Base-by-base conservation (phyloP, 2,797 vertebrate genomes). In the Alosa sapidissima region DNA sequence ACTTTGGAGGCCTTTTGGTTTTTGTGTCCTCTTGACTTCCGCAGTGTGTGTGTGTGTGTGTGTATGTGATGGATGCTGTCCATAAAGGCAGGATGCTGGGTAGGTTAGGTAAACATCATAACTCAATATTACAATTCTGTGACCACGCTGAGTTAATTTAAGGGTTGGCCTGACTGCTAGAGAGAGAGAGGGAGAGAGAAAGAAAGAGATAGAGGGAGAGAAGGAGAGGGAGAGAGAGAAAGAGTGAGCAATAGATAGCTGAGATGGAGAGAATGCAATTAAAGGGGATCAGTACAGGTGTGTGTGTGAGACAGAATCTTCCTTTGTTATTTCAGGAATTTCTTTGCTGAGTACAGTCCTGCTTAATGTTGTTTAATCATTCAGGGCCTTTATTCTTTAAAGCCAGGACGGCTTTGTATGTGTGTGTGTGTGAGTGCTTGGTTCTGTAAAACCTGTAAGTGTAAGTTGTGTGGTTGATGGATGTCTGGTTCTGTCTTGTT, bases 101-200 rank as follows among this genome's bases (percentile, higher is more conserved):
- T 88, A 84, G 87, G 1, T 84, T 90, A 90, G 91, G 89, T 91
- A 92, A 94, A 92, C 92, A 86, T 85, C 86, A 89, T 93, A 92
- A 89, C 88, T 85, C 85, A 85, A 86, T 62, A 89, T 87, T 90
- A 86, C 72, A 84, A 78, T 82, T 68, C 89, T 90, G 65, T 21
- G 89, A 89, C 84, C 85, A 89, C 87, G 82, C 88, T 90, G 90
- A 93, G 90, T 94, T 94, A 92, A 95, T 94, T 94, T 94, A 91
- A 90, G 88, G 87, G 85, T 85, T 87, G 91, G 89, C 85, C 86
- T 88, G 84, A 90, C 88, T 90, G 90, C 81, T 28, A 28, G 49
- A 68, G 2, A 88, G 85, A 81, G 88, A 87, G 88, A 87, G 86
- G 86, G 85, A 87, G 54, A 81, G 87, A 54, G 81, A 65, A 86